Evolutionary conservation across 2,113 vertebrate species (phyloP).

Genomic region (Tupaia chinensis): DNA sequence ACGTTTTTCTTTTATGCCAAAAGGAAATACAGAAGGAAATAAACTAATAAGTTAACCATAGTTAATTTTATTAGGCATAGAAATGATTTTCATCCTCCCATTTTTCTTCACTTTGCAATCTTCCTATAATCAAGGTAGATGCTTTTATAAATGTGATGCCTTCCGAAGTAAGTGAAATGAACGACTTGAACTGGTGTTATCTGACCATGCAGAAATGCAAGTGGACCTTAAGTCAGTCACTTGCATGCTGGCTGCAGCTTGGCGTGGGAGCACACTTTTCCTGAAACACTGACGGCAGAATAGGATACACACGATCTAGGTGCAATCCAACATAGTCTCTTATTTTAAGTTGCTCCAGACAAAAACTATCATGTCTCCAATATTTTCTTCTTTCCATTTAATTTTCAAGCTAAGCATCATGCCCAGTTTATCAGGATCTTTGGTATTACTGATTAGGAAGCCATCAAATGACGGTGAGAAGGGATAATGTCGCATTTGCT

Average conservation of each 20-base stretch:
- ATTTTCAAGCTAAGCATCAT: slow-evolving; percentile 67
- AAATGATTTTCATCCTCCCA: not conserved
- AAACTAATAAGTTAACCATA: not conserved
- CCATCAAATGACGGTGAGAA: slow-evolving; percentile 50
- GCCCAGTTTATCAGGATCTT: slow-evolving; percentile 71
- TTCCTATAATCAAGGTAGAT: not conserved
- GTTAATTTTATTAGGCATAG: not conserved
- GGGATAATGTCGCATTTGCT: slow-evolving; percentile 36
- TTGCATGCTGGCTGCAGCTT: rapidly evolving
- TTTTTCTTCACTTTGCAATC: not conserved
- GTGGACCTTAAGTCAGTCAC: too few species aligned
- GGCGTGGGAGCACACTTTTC: rapidly evolving
- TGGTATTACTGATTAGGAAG: slow-evolving; percentile 77
- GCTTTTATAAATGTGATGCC: too few species aligned
- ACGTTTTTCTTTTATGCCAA: not conserved
- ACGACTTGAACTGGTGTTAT: too few species aligned
- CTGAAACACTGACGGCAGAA: not conserved
- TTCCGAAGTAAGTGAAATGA: not conserved
- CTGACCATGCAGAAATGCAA: not conserved
- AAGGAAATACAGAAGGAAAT: not conserved
- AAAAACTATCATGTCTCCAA: slow-evolving; percentile 53
- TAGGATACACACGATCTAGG: not conserved
- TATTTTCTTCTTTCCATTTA: slow-evolving; percentile 62
- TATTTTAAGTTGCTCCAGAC: slow-evolving; percentile 44
- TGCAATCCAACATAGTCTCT: not conserved